Evolutionary conservation across 1,140 invertebrate species (phyloP), one percentile per base, ranked within the genome.

Genomic region (Zaprionus davidi): DNA sequence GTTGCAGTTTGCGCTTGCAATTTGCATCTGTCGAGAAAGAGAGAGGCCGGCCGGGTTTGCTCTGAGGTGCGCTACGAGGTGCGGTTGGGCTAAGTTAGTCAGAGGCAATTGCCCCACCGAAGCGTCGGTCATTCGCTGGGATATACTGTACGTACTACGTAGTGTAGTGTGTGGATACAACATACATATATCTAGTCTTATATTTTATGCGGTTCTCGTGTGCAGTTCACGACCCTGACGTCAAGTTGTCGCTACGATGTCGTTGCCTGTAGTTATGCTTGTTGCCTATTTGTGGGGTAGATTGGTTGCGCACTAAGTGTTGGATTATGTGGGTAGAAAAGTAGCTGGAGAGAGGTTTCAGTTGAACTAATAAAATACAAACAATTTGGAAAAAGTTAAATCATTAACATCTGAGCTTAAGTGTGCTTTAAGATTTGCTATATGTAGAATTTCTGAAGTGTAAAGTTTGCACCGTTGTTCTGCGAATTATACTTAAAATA

Each of bases 1-100:
- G 41, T 62, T 70, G 66, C 75, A 74, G 85, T 88, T 87, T 78
- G 56, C 83, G 70, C 65, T 58, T 59, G 56, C 67, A 75, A 72
- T 76, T 76, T 71, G 56, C 75, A 67, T 49, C 72, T 63, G 28
- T 46, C 22, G n/a, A 69, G 53, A 31, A 24, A 4, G 56, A 15
- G 12, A 15, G 56, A 28, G 46, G 46, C 46, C 17, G 38, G 31
- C 41, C n/a, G 51, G 31, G 34, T 67, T 66, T 36, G 56, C 36
- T 28, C 51, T 56, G 13, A 38, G 36, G 36, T 38, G 36, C 55
- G n/a, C 28, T 34, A 17, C 24, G 53, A 59, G 56, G 28, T 62
- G 67, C 49, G 46, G 49, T 36, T 55, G 15, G 2, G 49, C 26
- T 24, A 20, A 63, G 36, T 70, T 70, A 76, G 53, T 76, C 55